Base-by-base conservation (phyloP, 2,113 vertebrate genomes). In the Callithrix jacchus region DNA sequence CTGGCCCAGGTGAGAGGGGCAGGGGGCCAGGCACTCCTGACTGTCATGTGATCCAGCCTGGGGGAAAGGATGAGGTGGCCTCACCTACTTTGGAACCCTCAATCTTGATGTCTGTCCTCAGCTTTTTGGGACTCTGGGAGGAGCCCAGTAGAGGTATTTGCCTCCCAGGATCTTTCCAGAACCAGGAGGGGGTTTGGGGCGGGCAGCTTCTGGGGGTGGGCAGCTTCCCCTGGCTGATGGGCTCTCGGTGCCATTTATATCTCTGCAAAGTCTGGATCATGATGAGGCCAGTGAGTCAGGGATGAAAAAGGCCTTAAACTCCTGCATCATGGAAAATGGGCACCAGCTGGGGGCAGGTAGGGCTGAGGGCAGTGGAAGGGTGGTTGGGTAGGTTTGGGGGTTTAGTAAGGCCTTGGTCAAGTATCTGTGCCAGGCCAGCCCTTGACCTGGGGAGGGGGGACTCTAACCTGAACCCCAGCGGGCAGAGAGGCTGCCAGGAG, bases 191-290 rank as follows among this genome's bases (percentile, higher is more conserved):
- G 14, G 11, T 61, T 70, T 35, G 42, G 86, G 21, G 18, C 5
- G 21, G 6, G 56, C 56, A 56, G 52, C 52, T 3, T 56, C 45
- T 4, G 66, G 35, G 54, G 54, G 73, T 30, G 79, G 83, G 11
- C 47, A 42, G 35, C 21, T 21, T 30, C 9, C 47, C 91, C 37
- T 23, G 0, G 35, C 49, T 76, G 18, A 76, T 5, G 30, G 37
- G 52, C 40, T 61, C 86, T 76, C 74, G 32, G 32, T 40, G 12
- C 87, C 20, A 81, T 95, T 30, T 93, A 30, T 97, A 14, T 98
- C 96, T 97, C 97, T 61, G 42, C 89, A 99, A 99, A 99, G 98
- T 0, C 85, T 98, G 94, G 98, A 99, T 49, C 98, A 98, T 23
- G 98, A 98, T 14, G 98, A 98, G 42, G 93, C 61, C 70, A 93